Conservation (phyloP, 2,888 invertebrate genomes). For the Dicycla oo region DNA sequence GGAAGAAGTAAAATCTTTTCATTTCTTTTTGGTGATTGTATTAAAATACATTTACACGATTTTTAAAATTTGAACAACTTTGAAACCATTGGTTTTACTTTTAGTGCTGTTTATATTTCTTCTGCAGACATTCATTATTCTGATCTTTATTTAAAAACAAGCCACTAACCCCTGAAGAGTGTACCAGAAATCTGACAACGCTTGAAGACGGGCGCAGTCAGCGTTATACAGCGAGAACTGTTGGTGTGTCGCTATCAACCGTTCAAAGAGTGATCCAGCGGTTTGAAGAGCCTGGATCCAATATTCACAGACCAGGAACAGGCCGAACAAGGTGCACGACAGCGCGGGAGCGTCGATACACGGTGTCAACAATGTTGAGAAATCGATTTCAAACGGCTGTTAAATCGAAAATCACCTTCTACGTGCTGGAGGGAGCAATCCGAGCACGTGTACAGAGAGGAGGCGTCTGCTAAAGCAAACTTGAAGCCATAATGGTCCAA, state of each 20-base stretch:
- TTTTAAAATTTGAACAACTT: no score
- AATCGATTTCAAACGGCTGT: background rate
- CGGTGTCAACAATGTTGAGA: background rate
- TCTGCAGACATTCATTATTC: background rate
- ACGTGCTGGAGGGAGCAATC: no score
- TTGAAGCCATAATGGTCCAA: no score
- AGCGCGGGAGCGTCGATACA: background rate
- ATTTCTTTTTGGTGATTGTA: no score
- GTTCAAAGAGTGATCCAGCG: background rate
- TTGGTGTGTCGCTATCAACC: background rate
- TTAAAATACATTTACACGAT: no score
- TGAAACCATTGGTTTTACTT: no score
- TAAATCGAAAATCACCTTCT: background rate
- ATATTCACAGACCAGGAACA: background rate
- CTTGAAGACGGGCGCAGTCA: background rate
- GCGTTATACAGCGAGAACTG: background rate
- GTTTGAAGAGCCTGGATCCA: background rate
- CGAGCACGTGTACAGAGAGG: no score
- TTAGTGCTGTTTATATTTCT: background rate
- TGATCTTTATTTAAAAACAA: background rate
- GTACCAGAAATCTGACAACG: background rate
- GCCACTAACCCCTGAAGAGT: background rate
- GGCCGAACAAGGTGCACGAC: background rate
- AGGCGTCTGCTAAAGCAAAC: no score
- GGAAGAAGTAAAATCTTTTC: no score